Conservation (phyloP, 2,113 vertebrate genomes). For the Tenebrosternarchus preto region DNA sequence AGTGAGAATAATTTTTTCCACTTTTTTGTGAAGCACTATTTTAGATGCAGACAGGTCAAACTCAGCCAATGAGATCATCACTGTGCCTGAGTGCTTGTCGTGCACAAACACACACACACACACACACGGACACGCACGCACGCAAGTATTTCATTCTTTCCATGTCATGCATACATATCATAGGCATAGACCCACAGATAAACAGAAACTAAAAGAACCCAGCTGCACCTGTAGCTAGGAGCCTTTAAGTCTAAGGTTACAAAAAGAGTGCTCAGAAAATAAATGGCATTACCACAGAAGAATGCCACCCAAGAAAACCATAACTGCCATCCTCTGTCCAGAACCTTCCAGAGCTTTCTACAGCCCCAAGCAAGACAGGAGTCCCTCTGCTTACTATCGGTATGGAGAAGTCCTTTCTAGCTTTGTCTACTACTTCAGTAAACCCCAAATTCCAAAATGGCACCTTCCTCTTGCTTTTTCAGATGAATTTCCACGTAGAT, state of each 20-base stretch:
- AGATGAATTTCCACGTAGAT: background rate
- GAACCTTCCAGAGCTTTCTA: background rate
- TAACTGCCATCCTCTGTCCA: background rate
- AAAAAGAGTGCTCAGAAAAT: conserved; percentile 7
- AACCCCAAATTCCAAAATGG: background rate
- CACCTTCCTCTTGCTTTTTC: background rate
- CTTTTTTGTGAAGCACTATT: conserved; percentile 75
- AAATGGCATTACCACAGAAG: background rate
- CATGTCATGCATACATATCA: conserved; percentile 52
- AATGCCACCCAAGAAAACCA: background rate
- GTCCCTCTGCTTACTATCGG: background rate
- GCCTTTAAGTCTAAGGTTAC: conserved; percentile 49
- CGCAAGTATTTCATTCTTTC: background rate
- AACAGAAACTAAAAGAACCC: conserved; percentile 30
- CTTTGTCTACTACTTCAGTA: background rate
- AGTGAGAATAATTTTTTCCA: conserved; percentile 75
- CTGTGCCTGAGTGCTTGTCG: conserved; percentile 57
- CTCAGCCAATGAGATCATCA: conserved; percentile 40
- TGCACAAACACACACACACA: conserved; percentile 55
- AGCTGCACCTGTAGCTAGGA: conserved; percentile 52
- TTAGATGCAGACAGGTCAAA: conserved; percentile 64
- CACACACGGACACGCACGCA: conserved; percentile 49
- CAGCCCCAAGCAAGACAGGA: background rate
- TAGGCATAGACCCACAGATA: conserved; percentile 44
- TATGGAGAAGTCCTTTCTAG: background rate